Base-by-base conservation (phyloP, 1,140 invertebrate species). In the Pogonus chalceus region DNA sequence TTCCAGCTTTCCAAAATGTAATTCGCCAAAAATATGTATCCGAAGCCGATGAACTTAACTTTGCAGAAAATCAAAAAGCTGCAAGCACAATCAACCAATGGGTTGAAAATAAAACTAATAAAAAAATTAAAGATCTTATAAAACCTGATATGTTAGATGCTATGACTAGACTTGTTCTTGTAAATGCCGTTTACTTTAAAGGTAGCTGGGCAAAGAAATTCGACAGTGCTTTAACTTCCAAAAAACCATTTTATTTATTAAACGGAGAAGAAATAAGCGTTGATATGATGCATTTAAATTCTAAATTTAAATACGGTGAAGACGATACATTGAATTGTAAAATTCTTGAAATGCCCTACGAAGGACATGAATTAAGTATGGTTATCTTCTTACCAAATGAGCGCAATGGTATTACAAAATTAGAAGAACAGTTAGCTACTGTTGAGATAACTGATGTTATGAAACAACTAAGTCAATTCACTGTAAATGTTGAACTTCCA, bases 151-250 rank as follows among this genome's bases (percentile, higher is more conserved):
- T 69, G 57, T 69, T 87, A 2, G 60, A 76, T 54, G 57, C 65
- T n/a, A 60, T 72, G 23, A 82, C 79, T 58, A 76, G 71, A 53
- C 54, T 91, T 20, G 77, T 93, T 3, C 70, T 93, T 1, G 71
- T 90, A 1, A 93, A 92, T 71, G 88, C 88, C 7, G 76, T 93
- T 35, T 90, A 92, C 66, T 94, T 93, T 69, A 92, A 90, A 74
- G 87, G 83, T 35, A 70, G 69, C 18, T 87, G 85, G 85, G 62
- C 72, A 39, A 67, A 68, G 10, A 65, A 76, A 55, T 87, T 88
- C 60, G 57, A 64, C 59, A 2, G 49, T 58, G 1, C 82, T 77
- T 0, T 56, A 37, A 49, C 67, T 62, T 12, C 65, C 65, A 55
- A 62, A 63, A 48, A 87, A 81, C 68, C 64, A 71, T 65, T 62